phyloP scores from a whole-genome alignment of 2,888 invertebrate genomes.

The Agriotes lineatus region DNA sequence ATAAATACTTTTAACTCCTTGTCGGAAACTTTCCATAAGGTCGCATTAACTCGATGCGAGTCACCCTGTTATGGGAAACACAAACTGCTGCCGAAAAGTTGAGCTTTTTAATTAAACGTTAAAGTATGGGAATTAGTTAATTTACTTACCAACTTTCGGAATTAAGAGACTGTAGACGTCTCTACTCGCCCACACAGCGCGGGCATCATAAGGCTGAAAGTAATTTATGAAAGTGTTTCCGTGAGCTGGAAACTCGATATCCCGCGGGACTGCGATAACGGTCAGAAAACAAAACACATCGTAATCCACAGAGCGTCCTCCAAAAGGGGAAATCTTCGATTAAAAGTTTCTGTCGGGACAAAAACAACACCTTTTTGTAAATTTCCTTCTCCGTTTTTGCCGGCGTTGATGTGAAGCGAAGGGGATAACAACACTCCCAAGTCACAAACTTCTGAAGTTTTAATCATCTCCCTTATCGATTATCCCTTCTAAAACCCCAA shows the following conservation, averaged over 20 bases:
- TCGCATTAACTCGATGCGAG: conserved; percentile 8
- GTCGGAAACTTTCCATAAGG: conserved; percentile 15
- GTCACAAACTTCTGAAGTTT: conserved; percentile 39
- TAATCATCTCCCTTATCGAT: conserved; percentile 32
- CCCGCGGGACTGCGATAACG: conserved; percentile 41
- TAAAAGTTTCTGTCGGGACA: conserved; percentile 42
- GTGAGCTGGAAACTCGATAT: conserved; percentile 44
- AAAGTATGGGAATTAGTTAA: conserved; percentile 36
- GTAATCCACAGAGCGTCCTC: conserved; percentile 35
- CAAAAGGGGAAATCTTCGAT: conserved; percentile 42
- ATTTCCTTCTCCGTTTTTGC: conserved; percentile 32
- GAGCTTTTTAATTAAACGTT: conserved; percentile 37
- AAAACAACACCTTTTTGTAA: conserved; percentile 44
- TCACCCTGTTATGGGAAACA: conserved; percentile 20
- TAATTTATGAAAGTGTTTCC: conserved; percentile 45
- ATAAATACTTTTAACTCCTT: conserved; percentile 18
- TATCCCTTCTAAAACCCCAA: conserved; percentile 23
- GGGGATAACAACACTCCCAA: conserved; percentile 38
- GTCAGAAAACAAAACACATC: conserved; percentile 45
- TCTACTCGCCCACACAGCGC: conserved; percentile 32
- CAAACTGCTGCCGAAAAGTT: conserved; percentile 30
- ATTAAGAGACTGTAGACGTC: conserved; percentile 38
- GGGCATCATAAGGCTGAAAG: conserved; percentile 40
- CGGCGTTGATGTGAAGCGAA: conserved; percentile 34
- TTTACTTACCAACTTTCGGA: conserved; percentile 38